phyloP scores from a whole-genome alignment of 2,797 vertebrate genomes.

The Poliocrania exsul region DNA sequence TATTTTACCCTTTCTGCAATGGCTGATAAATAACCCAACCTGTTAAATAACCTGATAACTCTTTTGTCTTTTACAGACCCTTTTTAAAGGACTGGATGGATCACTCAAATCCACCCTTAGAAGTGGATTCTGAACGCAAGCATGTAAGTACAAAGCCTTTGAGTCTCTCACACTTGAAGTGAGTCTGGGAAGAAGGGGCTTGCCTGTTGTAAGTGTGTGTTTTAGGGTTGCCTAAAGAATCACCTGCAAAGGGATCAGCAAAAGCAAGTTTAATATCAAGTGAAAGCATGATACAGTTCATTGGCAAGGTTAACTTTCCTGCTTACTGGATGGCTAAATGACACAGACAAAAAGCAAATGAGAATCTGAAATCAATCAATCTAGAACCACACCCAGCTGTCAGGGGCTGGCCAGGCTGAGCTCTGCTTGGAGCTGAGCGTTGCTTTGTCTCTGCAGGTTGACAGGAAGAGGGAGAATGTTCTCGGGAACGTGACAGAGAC shows the following conservation, averaged over 20 bases:
- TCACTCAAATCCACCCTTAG: neutral
- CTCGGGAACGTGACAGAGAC: neutral
- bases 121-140: conserved; percentile 5
- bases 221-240: neutral
- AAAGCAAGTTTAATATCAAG: neutral
- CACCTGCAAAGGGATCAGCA: neutral
- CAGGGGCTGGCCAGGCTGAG: neutral
- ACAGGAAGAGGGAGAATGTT: conserved; percentile 14
- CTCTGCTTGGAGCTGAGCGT: neutral
- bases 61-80: conserved; percentile 51
- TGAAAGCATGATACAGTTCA: neutral
- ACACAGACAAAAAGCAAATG: neutral
- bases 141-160: conserved; percentile 12
- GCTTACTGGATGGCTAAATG: neutral
- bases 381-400: neutral
- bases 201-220: accelerated
- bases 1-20: neutral
- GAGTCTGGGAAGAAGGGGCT: neutral
- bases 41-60: neutral
- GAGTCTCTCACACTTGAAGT: neutral
- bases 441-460: conserved; percentile 44
- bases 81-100: conserved; percentile 64
- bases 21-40: neutral
- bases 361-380: neutral
- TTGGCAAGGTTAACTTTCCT: neutral